Percentiles rank a stretch among this genome's conserved stretches.
Evolutionary conservation across 2,888 invertebrate species (phyloP).

Genomic region (Drosophila testacea): DNA sequence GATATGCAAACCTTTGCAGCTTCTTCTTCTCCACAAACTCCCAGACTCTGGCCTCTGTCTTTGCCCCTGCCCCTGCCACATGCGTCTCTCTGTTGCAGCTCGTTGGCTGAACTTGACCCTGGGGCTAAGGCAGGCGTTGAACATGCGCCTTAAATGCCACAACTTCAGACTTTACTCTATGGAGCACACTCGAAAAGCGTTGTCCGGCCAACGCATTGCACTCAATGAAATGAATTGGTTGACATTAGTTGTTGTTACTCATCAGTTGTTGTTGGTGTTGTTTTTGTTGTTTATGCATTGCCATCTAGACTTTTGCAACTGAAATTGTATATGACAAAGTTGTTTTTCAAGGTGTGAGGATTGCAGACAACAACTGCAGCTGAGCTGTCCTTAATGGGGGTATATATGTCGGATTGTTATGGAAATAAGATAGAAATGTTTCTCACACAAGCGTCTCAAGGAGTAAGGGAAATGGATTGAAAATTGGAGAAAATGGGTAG

Average conservation of each 20-base stretch:
- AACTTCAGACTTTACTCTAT: slow-evolving; percentile 17
- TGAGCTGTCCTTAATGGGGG: slow-evolving; percentile 78
- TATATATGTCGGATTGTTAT: slow-evolving; percentile 76
- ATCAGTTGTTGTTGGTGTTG: slow-evolving; percentile 18
- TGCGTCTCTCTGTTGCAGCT: not conserved
- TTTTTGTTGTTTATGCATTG: slow-evolving; percentile 35
- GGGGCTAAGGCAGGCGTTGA: slow-evolving; percentile 75
- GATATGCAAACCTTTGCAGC: slow-evolving; percentile 72
- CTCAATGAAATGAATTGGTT: slow-evolving; percentile 80
- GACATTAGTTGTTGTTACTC: slow-evolving; percentile 69
- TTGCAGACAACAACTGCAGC: slow-evolving; percentile 73
- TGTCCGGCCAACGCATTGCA: slow-evolving; percentile 76
- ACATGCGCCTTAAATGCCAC: slow-evolving; percentile 79
- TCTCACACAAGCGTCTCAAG: slow-evolving; percentile 17
- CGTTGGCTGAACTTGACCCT: slow-evolving; percentile 74
- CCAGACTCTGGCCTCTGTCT: slow-evolving; percentile 24
- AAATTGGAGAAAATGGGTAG: slow-evolving; percentile 25
- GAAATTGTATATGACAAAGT: slow-evolving; percentile 51
- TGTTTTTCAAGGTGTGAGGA: slow-evolving; percentile 65
- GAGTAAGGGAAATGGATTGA: not conserved
- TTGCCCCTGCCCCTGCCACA: slow-evolving; percentile 10
- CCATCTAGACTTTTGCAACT: slow-evolving; percentile 39
- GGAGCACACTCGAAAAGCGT: slow-evolving; percentile 32
- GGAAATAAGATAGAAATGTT: slow-evolving; percentile 59
- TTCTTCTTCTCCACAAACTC: slow-evolving; percentile 26